Base-by-base conservation (phyloP, 2,888 invertebrate genomes). In the Carabus problematicus region DNA sequence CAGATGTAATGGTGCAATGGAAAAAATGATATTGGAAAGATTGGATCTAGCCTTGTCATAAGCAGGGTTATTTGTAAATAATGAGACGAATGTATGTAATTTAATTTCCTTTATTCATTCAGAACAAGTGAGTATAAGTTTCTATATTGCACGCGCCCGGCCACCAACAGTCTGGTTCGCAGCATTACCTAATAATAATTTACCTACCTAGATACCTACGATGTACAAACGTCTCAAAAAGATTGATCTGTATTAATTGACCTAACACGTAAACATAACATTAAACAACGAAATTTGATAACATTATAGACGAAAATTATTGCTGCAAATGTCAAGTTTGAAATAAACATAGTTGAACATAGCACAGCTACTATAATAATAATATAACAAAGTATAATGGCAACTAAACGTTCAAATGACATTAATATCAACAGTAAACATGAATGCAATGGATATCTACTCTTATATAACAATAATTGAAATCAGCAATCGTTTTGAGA, bases 121-220 rank as follows among this genome's bases (percentile, higher is more conserved):
- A 62, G 69, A 69, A 69, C 69, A 69, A 69, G 69, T 69, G 69
- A 69, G 69, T 69, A 69, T 69, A 69, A 42, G 69, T 62, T 69
- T 62, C 69, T 69, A 69, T 69, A 69, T 69, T 69, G 69, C 69
- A 69, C 69, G 47, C 62, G n/a, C 69, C 69, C 62, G 62, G 56
- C 69, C 61, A 18, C 52, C 52, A 52, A 52, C 52, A 52, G 18
- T 62, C 62, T 56, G 55, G 45, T 47, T 62, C 69, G 55, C 62
- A 69, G 55, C 55, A 43, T 69, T 69, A 62, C 69, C 56, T 56
- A 56, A 56, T 56, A 56, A 56, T 56, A 56, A 56, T 56, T 56
- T 56, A 56, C 56, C 56, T 56, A 56, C 56, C 29, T 56, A 56
- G 12, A 39, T 39, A 56, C 40, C 29, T 56, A 29, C 29, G 40